Evolutionary conservation across 2,113 vertebrate genomes (phyloP).

Genomic region (Hystrix brachyura): DNA sequence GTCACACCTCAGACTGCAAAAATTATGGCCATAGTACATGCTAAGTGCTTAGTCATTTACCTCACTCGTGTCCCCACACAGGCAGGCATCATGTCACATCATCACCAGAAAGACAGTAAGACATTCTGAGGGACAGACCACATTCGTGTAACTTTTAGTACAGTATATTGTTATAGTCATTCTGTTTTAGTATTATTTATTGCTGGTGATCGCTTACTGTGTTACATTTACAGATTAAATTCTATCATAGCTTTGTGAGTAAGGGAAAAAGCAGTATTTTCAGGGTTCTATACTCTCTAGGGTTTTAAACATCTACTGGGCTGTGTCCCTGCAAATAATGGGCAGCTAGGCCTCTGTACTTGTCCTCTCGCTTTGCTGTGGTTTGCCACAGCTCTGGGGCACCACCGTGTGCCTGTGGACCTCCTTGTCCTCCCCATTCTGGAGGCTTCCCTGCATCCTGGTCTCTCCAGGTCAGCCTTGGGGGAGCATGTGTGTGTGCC

Average conservation of each 20-base stretch:
- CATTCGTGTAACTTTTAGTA: background rate
- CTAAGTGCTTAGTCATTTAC: background rate
- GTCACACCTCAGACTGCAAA: background rate
- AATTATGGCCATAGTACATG: background rate
- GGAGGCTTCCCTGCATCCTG: background rate
- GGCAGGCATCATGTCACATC: background rate
- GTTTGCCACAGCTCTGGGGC: background rate
- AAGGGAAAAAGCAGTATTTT: background rate
- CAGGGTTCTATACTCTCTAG: background rate
- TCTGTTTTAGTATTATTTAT: background rate
- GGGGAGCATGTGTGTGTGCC: background rate
- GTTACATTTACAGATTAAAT: background rate
- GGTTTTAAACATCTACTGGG: background rate
- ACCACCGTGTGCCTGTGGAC: too few species aligned
- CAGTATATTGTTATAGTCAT: background rate
- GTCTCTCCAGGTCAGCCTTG: background rate
- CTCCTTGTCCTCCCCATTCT: background rate
- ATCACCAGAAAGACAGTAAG: background rate
- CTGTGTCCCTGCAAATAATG: background rate
- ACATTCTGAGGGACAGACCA: background rate
- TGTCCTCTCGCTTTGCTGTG: background rate
- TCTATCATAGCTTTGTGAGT: background rate
- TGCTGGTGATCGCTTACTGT: background rate
- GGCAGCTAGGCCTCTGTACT: background rate
- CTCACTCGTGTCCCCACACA: background rate